Evolutionary conservation across 2,797 vertebrate genomes (phyloP), one percentile per base, ranked within the genome.

Genomic region (Lepus townsendii): DNA sequence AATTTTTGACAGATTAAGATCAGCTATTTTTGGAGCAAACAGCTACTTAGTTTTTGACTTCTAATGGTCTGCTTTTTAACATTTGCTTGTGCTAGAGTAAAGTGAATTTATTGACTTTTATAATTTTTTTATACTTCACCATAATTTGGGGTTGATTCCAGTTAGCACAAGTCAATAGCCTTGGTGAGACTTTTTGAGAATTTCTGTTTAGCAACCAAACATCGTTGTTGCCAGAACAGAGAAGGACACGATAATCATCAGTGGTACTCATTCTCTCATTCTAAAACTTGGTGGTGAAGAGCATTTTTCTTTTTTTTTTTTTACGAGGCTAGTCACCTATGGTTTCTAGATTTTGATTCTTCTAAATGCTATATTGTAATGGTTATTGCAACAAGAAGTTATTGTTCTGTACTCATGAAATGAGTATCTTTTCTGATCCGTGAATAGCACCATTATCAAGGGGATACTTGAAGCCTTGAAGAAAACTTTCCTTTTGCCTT

Each of bases 391-490:
- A 95, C 96, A 97, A 96, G 91, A 94, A 95, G 63, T 96, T 97
- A 75, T 96, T 97, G 95, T 97, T 50, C 62, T 88, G 27, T 72
- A 22, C 87, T 96, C 69, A 68, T 76, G 91, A 97, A 86, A 93
- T 94, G 97, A 96, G 68, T 97, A 78, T 97, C 77, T 96, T 26
- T 97, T 97, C 91, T 97, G 96, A 97, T 95, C 93, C 86, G 17
- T 97, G 97, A 96, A 96, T 95, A 91, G 84, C 27, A 20, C 85
- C 24, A 78, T 93, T 96, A 97, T 96, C 88, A 96, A 96, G 96
- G 96, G 95, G 96, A 97, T 35, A 88, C 97, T 97, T 79, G 84
- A 96, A 82, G 94, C 92, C 93, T 96, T 96, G 76, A 97, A 97
- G 93, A 89, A 88, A 88, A 84, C 86, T 97, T 98, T 95, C 84